Conservation (phyloP, 2,113 vertebrate genomes). For the Aix galericulata region DNA sequence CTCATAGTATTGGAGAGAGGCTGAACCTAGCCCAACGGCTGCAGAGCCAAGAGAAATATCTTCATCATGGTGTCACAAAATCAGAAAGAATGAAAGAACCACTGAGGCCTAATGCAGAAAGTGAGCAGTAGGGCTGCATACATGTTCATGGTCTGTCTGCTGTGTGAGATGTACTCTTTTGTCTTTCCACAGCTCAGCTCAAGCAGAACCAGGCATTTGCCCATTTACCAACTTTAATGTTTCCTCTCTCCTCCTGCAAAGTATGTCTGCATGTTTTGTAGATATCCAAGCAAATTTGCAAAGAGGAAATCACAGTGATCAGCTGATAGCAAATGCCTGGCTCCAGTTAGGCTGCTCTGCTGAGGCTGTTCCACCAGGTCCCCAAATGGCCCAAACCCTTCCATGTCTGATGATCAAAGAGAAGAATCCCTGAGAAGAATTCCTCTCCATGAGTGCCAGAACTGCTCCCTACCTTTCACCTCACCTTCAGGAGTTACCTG, state of each 20-base stretch:
- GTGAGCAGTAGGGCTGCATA: not conserved
- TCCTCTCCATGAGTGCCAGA: not conserved
- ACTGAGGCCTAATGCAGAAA: not conserved
- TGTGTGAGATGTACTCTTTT: not conserved
- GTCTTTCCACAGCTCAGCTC: not conserved
- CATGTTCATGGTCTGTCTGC: not conserved
- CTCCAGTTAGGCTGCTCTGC: not conserved
- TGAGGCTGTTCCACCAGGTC: not conserved
- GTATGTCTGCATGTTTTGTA: not conserved
- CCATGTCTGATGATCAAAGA: not conserved
- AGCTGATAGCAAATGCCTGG: not conserved
- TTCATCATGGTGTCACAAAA: not conserved
- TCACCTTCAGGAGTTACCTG: not conserved
- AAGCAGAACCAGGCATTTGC: not conserved
- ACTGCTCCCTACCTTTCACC: not conserved
- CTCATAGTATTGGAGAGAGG: not conserved
- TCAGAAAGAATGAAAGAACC: not conserved
- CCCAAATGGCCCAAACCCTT: not conserved
- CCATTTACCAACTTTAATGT: not conserved
- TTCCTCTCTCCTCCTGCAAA: not conserved
- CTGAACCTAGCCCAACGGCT: not conserved
- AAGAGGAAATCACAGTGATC: not conserved
- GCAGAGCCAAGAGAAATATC: not conserved
- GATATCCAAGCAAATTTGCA: not conserved
- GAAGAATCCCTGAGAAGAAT: not conserved